Conservation (phyloP, 2,113 vertebrate genomes). For the Chaetodon trifascialis region DNA sequence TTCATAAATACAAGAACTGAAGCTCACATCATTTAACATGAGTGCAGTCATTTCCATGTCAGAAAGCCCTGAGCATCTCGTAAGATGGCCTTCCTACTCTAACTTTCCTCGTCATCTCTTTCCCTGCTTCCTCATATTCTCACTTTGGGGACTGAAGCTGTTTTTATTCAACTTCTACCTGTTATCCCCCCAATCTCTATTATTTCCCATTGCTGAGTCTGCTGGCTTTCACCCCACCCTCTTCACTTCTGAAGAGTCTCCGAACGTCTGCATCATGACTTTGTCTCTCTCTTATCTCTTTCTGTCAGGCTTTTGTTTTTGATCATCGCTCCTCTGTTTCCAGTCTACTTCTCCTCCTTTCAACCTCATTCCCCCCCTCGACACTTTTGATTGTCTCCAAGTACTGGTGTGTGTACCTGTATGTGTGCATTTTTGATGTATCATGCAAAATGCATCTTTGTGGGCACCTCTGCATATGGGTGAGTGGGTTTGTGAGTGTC, state of each 20-base stretch:
- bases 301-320: constrained; percentile 81
- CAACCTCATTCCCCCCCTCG: constrained; percentile 61
- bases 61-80: constrained; percentile 32
- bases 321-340: constrained; percentile 76
- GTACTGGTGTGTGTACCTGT: constrained; percentile 1
- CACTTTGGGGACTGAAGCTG: constrained; percentile 31
- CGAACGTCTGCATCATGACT: constrained; percentile 72
- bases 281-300: constrained; percentile 75
- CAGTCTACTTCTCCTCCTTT: constrained; percentile 76
- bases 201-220: constrained; percentile 66
- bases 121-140: constrained; percentile 2
- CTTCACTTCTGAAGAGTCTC: constrained; percentile 59
- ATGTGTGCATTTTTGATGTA: constrained; percentile 10
- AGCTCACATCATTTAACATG: constrained; percentile 21
- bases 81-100: background rate
- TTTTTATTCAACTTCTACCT: constrained; percentile 50
- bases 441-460: constrained; percentile 34
- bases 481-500: background rate
- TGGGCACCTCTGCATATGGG: constrained; percentile 17
- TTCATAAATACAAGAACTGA: constrained; percentile 12
- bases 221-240: constrained; percentile 50
- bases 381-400: constrained; percentile 42
- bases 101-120: background rate
- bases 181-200: constrained; percentile 40
- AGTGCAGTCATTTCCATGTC: constrained; percentile 36